A percentile compares a stretch with the other conserved stretches of the same genome.
These are phyloP conservation scores for Drosophila orena DNA, from an alignment of 1,140 invertebrate species.

Conservation along the genomic window DNA sequence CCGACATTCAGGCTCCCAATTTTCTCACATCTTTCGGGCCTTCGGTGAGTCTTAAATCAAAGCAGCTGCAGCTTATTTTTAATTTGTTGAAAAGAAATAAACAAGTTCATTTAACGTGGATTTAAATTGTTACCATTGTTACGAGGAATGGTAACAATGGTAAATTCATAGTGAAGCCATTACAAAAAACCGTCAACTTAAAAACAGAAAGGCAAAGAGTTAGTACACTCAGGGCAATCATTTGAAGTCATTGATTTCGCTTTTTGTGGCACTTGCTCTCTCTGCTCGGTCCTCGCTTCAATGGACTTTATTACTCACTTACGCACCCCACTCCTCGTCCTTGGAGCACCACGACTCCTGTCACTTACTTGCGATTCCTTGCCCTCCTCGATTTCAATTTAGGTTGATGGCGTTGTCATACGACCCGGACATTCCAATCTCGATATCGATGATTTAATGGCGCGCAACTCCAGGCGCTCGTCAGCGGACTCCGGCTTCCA, in stretches of 20 bases:
- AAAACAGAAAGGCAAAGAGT: conserved; percentile 13
- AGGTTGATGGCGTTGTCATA: conserved; percentile 85
- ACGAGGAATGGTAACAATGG: no score
- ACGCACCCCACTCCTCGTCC: conserved; percentile 11
- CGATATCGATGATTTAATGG: conserved; percentile 87
- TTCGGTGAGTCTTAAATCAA: conserved; percentile 52
- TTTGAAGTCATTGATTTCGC: conserved; percentile 19
- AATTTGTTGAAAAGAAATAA: no score
- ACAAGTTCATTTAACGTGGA: no score
- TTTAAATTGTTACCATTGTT: no score
- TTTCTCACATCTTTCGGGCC: conserved; percentile 86
- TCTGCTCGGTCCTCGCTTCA: conserved; percentile 37
- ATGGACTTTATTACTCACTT: conserved; percentile 74
- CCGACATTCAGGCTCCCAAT: conserved; percentile 92
- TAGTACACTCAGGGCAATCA: conserved; percentile 1
- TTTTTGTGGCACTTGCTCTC: conserved; percentile 24
- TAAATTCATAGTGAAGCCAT: no score
- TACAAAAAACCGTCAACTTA: no score
- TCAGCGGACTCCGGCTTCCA: conserved; percentile 65
- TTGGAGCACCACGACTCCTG: conserved; percentile 27
- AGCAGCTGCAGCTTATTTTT: no score
- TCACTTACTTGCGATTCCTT: conserved; percentile 48
- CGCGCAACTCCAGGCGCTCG: conserved; percentile 80
- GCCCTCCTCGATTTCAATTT: conserved; percentile 75
- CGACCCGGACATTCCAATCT: conserved; percentile 86